A percentile compares a stretch with the other conserved stretches of the same genome.
These are phyloP conservation scores for Argopecten irradians DNA, from an alignment of 1,140 invertebrate species.

Conservation along the genomic window DNA sequence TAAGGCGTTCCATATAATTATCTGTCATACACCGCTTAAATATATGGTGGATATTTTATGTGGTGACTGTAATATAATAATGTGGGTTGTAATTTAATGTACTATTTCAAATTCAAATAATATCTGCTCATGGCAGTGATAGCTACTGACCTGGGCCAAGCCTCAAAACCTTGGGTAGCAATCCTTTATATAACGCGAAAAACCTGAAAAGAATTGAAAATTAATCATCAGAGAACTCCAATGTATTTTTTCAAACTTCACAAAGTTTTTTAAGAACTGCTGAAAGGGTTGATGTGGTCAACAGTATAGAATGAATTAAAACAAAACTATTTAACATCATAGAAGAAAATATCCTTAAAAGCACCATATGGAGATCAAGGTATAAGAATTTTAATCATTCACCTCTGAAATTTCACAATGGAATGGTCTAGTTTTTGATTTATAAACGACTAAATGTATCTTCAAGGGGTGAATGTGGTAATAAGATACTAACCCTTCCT, in stretches of 20 bases:
- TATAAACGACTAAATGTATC: not conserved
- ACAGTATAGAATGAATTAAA: too few relatives aligned
- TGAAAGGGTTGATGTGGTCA: too few relatives aligned
- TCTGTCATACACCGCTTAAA: too few relatives aligned
- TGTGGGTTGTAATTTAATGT: too few relatives aligned
- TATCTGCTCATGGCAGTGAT: not conserved
- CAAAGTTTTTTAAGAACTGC: too few relatives aligned
- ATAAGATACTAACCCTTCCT: constrained; percentile 91
- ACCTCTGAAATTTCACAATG: too few relatives aligned
- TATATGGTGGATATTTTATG: too few relatives aligned
- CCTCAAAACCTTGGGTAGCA: constrained; percentile 92
- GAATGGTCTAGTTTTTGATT: too few relatives aligned
- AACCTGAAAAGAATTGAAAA: constrained; percentile 81
- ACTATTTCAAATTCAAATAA: not conserved
- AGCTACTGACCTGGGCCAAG: constrained; percentile 86
- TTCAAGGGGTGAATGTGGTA: not conserved
- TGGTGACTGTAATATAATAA: too few relatives aligned
- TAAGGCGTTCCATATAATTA: too few relatives aligned
- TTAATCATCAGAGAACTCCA: too few relatives aligned
- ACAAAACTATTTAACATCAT: not conserved
- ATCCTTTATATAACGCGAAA: constrained; percentile 91
- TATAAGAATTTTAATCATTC: not conserved
- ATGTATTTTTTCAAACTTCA: too few relatives aligned
- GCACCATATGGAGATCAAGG: not conserved
- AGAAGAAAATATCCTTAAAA: not conserved